Evolutionary conservation across 1,140 invertebrate species (phyloP).

Genomic region (Polypedilum vanderplanki): DNA sequence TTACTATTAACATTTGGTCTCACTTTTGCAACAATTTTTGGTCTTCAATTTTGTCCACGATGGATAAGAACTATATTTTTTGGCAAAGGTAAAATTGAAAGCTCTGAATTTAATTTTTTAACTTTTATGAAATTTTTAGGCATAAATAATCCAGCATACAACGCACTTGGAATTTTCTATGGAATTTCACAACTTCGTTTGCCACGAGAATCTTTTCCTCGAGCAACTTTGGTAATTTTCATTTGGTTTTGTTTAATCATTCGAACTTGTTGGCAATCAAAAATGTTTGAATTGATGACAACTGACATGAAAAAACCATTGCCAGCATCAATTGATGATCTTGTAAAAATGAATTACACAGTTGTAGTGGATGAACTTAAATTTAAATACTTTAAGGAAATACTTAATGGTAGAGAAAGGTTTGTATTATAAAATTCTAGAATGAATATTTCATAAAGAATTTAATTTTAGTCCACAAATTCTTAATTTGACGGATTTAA

Average conservation of each 20-base stretch:
- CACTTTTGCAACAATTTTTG: background rate
- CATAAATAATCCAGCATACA: background rate
- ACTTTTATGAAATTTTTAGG: no score
- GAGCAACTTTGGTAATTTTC: background rate
- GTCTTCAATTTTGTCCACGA: background rate
- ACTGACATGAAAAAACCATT: background rate
- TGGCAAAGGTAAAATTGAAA: background rate
- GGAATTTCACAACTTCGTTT: background rate
- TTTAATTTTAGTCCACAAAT: no score
- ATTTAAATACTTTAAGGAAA: no score
- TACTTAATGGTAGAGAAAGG: no score
- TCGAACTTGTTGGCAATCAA: background rate
- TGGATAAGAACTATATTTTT: background rate
- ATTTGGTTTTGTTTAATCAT: background rate
- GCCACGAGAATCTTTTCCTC: background rate
- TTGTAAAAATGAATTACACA: background rate
- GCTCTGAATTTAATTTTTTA: no score
- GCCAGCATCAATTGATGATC: background rate
- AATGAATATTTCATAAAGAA: no score
- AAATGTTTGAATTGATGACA: background rate
- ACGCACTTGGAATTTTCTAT: background rate
- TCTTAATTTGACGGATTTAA: no score
- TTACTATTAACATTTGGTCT: background rate
- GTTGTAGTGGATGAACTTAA: background rate
- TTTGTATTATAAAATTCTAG: no score